Conservation (phyloP, 2,797 vertebrate genomes). For the Darevskia mixta region DNA sequence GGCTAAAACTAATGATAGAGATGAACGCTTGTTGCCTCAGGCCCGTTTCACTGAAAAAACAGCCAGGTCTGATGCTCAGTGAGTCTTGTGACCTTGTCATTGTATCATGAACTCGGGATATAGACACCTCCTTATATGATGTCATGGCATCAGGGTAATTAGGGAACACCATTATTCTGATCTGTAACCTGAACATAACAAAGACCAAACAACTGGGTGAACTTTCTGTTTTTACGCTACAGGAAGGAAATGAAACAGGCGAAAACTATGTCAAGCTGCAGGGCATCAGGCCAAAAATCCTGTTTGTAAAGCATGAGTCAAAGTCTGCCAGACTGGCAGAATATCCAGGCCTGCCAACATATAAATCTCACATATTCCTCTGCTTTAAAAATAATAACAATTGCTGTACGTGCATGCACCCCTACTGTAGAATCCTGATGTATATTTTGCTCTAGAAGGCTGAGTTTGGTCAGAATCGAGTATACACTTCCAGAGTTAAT, state of each 20-base stretch:
- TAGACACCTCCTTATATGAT: not conserved
- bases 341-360: no score
- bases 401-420: no score
- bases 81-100: not conserved
- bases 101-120: not conserved
- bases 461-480: no score
- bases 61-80: not conserved
- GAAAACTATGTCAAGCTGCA: not conserved
- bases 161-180: not conserved
- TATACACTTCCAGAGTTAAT: no score
- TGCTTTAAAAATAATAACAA: not conserved
- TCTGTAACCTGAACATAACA: not conserved
- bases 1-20: not conserved
- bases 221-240: conserved; percentile 10
- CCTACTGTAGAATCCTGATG: not conserved
- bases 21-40: no score
- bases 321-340: not conserved
- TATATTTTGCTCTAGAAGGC: no score
- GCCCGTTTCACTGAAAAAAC: not conserved
- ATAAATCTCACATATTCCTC: not conserved
- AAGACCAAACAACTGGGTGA: not conserved
- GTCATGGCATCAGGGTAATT: not conserved
- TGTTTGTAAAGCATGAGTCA: not conserved
- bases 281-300: not conserved
- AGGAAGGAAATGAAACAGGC: conserved; percentile 9